Evolutionary conservation across 2,113 vertebrate genomes (phyloP), one percentile per base, ranked within the genome.

Genomic region (Scalopus aquaticus): DNA sequence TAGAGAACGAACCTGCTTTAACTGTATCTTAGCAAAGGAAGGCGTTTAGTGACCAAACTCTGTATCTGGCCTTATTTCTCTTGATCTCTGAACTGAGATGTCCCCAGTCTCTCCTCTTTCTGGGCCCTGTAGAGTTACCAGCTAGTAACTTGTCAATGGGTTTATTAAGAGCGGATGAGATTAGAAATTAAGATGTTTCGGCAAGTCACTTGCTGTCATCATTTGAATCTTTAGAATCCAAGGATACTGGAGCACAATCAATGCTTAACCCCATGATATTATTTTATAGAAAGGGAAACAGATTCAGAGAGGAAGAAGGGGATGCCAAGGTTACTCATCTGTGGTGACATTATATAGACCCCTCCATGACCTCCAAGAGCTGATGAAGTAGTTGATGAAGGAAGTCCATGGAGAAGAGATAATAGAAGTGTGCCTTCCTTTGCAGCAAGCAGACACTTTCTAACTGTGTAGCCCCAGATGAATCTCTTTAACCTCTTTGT

Each of bases 271-370:
- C 28, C 24, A 22, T 42, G 42, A 24, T 60, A 22, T 79, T 76
- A 91, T 86, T 91, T 96, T 92, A 81, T 6, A 72, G 49, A 79
- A 87, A 44, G 11, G 15, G 32, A 89, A 32, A 82, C 20, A 79
- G 32, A 54, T 64, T 42, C 35, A 82, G 51, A 60, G 42, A 94
- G 5, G 6, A 79, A 64, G 11, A 39, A 30, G 30, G 3, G 9
- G 17, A 62, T 67, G 22, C 9, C 30, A 64, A 81, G 35, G 28
- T 62, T 35, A 69, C 37, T 42, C 26, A 39, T 69, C 5, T 87
- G 2, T 35, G 87, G 46, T 81, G 77, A 93, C 15, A 15, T 20
- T 70, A 5, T 37, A 9, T 24, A 35, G 46, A 60, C 6, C 6
- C n/a, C 5, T 89, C 11, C 22, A 0, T 58, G 32, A 83, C 35